phyloP scores from a whole-genome alignment of 2,888 invertebrate genomes.

The Petrolisthes manimaculis region DNA sequence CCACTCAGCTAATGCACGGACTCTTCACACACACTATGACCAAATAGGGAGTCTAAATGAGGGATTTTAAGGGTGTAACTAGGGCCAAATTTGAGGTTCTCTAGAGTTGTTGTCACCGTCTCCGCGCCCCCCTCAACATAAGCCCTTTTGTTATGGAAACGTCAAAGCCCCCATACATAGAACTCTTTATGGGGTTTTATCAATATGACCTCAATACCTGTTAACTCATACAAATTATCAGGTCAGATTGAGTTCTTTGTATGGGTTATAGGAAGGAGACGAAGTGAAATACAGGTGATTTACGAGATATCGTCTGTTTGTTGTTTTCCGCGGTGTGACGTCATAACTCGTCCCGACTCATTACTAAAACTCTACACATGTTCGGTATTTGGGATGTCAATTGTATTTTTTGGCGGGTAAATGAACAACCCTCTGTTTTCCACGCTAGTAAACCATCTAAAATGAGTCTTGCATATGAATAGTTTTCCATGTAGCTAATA shows the following conservation, averaged over 20 bases:
- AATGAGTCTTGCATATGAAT: too few species aligned
- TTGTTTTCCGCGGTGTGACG: constrained; percentile 13
- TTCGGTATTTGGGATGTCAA: too few species aligned
- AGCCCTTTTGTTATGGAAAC: background rate
- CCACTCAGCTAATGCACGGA: background rate
- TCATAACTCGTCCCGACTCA: background rate
- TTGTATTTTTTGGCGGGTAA: too few species aligned
- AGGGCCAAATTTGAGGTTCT: background rate
- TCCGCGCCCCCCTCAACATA: constrained; percentile 1
- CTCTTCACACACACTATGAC: background rate
- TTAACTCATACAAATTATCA: too few species aligned
- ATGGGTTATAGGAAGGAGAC: background rate
- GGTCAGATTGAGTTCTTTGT: background rate
- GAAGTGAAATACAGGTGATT: background rate
- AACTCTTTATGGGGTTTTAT: too few species aligned
- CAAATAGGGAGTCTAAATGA: background rate
- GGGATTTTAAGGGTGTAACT: background rate
- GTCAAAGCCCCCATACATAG: background rate
- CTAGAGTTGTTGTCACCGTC: background rate
- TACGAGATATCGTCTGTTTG: constrained; percentile 6
- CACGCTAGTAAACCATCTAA: too few species aligned
- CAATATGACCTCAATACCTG: too few species aligned
- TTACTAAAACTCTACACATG: too few species aligned
- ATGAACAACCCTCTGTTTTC: too few species aligned
- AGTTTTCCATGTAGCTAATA: too few species aligned